Conservation (phyloP, 1,140 invertebrate genomes). For the Bombus difficillimus region DNA sequence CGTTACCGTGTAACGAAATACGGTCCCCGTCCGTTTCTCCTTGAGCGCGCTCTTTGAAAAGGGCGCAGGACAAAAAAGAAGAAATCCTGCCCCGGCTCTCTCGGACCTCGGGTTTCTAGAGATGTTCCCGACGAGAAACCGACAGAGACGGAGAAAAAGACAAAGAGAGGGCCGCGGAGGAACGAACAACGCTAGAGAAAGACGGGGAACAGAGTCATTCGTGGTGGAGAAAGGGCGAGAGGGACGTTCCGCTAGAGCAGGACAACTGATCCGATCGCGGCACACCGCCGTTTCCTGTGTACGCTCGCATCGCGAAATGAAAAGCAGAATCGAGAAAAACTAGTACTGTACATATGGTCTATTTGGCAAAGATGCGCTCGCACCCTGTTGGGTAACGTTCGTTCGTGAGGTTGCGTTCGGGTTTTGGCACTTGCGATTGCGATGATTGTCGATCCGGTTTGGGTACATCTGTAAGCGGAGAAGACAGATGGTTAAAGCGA, state of each 20-base stretch:
- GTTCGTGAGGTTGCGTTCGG: background rate
- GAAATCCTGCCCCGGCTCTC: conserved; percentile 56
- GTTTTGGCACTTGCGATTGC: conserved; percentile 45
- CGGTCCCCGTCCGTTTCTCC: conserved; percentile 67
- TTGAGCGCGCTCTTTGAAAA: conserved; percentile 70
- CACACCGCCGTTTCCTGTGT: conserved; percentile 56
- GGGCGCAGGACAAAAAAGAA: conserved; percentile 67
- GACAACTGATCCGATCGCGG: conserved; percentile 45
- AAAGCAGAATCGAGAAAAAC: conserved; percentile 1
- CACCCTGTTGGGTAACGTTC: background rate
- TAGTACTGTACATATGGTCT: background rate
- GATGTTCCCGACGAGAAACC: conserved; percentile 33
- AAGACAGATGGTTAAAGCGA: background rate
- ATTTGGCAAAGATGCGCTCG: background rate
- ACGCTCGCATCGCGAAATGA: conserved; percentile 22
- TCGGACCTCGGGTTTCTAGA: conserved; percentile 62
- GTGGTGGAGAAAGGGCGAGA: background rate
- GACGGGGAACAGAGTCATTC: background rate
- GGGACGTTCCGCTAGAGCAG: background rate
- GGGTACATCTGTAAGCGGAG: background rate
- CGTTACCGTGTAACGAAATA: conserved; percentile 71
- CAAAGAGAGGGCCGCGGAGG: background rate
- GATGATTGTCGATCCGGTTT: conserved; percentile 54
- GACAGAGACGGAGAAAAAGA: conserved; percentile 7
- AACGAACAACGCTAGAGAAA: background rate